A percentile compares a stretch with the other conserved stretches of the same genome.
Conservation (phyloP, 2,888 invertebrate genomes). For the Entomobrya multifasciata region DNA sequence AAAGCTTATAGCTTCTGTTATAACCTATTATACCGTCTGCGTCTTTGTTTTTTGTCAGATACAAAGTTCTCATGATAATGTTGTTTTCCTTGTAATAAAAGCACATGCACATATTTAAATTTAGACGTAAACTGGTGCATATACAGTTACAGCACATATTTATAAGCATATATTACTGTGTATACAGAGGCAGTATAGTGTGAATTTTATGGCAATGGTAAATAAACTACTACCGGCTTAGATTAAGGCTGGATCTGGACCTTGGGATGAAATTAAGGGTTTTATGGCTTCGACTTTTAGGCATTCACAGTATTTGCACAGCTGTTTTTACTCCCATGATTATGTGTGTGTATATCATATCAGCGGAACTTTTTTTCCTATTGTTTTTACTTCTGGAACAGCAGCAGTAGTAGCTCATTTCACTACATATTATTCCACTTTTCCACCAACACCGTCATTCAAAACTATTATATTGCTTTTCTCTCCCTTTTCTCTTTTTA, state of each 20-base stretch:
- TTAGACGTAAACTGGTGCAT: constrained; percentile 8
- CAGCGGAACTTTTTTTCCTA: constrained; percentile 38
- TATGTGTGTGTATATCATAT: background rate
- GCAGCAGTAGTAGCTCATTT: background rate
- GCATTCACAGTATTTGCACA: constrained; percentile 69
- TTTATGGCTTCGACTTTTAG: constrained; percentile 61
- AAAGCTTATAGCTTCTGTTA: constrained; percentile 12
- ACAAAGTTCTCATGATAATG: too few relatives aligned
- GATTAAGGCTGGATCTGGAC: constrained; percentile 62
- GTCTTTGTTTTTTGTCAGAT: background rate
- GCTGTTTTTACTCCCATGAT: constrained; percentile 63
- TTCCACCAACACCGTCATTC: background rate
- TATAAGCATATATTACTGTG: too few relatives aligned
- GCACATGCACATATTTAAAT: too few relatives aligned
- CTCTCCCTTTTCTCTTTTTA: background rate
- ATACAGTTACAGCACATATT: background rate
- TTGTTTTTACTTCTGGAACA: constrained; percentile 19
- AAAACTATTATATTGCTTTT: constrained; percentile 21
- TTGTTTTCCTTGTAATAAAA: too few relatives aligned
- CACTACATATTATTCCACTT: constrained; percentile 37
- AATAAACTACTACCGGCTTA: constrained; percentile 57
- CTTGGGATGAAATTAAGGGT: constrained; percentile 68
- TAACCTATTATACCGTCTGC: background rate
- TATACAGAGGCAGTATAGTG: background rate
- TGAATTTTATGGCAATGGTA: constrained; percentile 56